Percentiles rank a stretch among this genome's conserved stretches.
phyloP scores from a whole-genome alignment of 1,140 invertebrate genomes.

The Lerema accius region DNA sequence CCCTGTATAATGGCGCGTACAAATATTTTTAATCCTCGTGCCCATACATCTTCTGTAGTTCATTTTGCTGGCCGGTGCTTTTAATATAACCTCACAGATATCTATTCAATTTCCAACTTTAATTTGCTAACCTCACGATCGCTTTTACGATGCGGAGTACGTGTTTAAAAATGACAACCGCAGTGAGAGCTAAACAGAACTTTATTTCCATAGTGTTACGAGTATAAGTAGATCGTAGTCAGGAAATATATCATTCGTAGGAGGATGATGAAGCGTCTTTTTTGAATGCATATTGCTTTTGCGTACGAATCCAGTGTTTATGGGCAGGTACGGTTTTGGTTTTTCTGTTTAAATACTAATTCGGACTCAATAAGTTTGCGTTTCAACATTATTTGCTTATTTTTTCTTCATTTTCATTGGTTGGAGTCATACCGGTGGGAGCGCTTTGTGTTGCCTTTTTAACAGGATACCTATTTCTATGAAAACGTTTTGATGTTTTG shows the following conservation, averaged over 20 bases:
- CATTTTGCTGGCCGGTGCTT: constrained; percentile 72
- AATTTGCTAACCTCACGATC: constrained; percentile 10
- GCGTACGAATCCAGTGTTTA: constrained; percentile 47
- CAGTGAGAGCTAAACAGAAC: constrained; percentile 34
- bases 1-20: constrained; percentile 77
- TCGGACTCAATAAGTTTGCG: constrained; percentile 20
- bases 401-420: not conserved
- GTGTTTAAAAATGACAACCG: constrained; percentile 30
- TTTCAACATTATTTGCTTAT: constrained; percentile 6
- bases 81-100: constrained; percentile 53
- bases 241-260: constrained; percentile 46
- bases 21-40: constrained; percentile 80
- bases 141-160: constrained; percentile 29
- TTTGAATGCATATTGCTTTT: constrained; percentile 61
- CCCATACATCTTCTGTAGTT: constrained; percentile 80
- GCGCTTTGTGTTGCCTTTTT: constrained; percentile 5
- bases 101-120: constrained; percentile 41
- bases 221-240: constrained; percentile 28
- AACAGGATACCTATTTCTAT: not conserved
- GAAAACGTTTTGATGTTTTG: constrained; percentile 16
- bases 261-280: constrained; percentile 54
- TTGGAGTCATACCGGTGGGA: not conserved
- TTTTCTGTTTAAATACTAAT: constrained; percentile 21
- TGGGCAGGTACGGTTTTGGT: constrained; percentile 51
- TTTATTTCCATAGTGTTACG: constrained; percentile 19